Percentiles rank a stretch among this genome's conserved stretches.
Evolutionary conservation across 2,113 vertebrate species (phyloP).

Genomic region (Sinocyclocheilus anophthalmus): DNA sequence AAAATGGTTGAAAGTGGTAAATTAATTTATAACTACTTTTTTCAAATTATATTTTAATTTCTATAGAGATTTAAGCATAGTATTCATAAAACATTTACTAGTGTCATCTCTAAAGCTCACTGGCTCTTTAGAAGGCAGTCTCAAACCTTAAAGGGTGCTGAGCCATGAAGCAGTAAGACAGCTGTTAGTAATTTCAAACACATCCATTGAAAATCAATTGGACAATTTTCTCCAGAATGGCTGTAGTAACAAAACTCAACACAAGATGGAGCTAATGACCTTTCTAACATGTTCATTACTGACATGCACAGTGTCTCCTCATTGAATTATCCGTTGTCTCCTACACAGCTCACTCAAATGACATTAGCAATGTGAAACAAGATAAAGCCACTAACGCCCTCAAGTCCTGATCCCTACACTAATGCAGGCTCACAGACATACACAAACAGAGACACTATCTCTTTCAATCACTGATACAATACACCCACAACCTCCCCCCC

Average conservation of each 20-base stretch:
- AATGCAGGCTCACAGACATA: constrained; percentile 24
- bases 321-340: constrained; percentile 50
- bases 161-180: neutral
- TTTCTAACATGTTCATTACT: neutral
- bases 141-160: neutral
- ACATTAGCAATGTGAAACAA: constrained; percentile 71
- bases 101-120: neutral
- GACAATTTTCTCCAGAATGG: neutral
- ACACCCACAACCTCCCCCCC: no score
- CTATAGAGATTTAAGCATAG: neutral
- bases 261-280: constrained; percentile 66
- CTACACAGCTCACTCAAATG: constrained; percentile 63
- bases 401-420: constrained; percentile 3
- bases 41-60: no score
- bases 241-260: constrained; percentile 10
- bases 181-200: neutral
- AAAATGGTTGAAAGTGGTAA: no score
- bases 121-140: no score
- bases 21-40: no score
- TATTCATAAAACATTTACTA: neutral
- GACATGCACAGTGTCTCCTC: constrained; percentile 31
- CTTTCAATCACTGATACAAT: constrained; percentile 25
- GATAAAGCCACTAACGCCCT: constrained; percentile 54
- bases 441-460: neutral
- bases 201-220: neutral